Evolutionary conservation across 2,888 invertebrate genomes (phyloP), one percentile per base, ranked within the genome.

Genomic region (Pyrgus malvae): DNA sequence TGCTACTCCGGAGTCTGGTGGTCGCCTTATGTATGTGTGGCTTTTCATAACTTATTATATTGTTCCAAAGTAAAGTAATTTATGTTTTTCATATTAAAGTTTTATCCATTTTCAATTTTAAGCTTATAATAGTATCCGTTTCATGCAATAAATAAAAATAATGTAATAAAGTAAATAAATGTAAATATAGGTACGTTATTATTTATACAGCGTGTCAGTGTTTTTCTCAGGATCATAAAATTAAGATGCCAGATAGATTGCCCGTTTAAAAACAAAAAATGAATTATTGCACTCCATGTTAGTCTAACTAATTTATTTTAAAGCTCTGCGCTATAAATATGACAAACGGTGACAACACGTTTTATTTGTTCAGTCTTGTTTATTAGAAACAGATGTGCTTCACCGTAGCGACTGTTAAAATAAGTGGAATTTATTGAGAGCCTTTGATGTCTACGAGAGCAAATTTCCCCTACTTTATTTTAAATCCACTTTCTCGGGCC

Each of bases 391-490:
- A 83, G 78, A 84, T 82, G 81, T 76, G 76, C 69, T 73, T 67
- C 49, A 37, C 25, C 75, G 69, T 61, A 66, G 67, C 73, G 66
- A 74, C 76, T 71, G 77, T 72, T 76, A 73, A 74, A 78, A 80
- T 78, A 80, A 78, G 76, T 75, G 72, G 74, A 70, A 78, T 80
- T 80, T 79, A 82, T 80, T 74, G 70, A 72, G 74, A 69, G 71
- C 74, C 83, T 85, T 85, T 85, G 83, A 85, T 80, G 80, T 85
- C 71, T 76, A 65, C 72, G 70, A 69, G 67, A 78, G 77, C 71
- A 74, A 80, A 78, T 80, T 78, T 72, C 69, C 69, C 67, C 61
- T 77, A 73, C 78, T 77, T 79, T 72, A 66, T 69, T 71, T 69
- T 73, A 69, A 74, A 74, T 73, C 72, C 37, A 45, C 51, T 53